Conservation (phyloP, 2,888 invertebrate species). For the Lamellibrachia satsuma region DNA sequence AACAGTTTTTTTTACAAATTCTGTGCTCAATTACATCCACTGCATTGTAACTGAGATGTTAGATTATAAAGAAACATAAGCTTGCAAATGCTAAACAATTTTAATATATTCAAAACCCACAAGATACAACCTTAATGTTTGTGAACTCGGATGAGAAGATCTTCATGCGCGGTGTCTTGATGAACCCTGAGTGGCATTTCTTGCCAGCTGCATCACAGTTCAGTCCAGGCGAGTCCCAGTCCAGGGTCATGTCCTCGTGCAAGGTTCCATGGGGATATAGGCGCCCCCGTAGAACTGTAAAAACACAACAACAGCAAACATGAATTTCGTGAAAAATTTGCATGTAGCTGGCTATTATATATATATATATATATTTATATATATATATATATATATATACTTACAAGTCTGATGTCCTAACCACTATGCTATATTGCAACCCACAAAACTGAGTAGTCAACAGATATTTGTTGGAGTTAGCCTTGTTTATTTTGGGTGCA, state of each 20-base stretch:
- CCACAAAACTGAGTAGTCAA: background rate
- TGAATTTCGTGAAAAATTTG: background rate
- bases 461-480: background rate
- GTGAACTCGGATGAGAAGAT: background rate
- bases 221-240: background rate
- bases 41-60: background rate
- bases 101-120: background rate
- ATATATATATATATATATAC: background rate
- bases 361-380: background rate
- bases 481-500: background rate
- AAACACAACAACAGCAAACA: background rate
- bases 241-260: background rate
- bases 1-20: background rate
- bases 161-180: background rate
- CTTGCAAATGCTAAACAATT: background rate
- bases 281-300: background rate
- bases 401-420: no score
- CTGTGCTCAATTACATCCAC: background rate
- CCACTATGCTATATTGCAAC: no score
- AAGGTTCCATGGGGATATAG: background rate
- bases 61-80: background rate
- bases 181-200: conserved; percentile 2
- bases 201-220: background rate
- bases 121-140: background rate
- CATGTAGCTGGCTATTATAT: background rate